A percentile compares a stretch with the other conserved stretches of the same genome.
These are phyloP conservation scores for Lasiommata megera DNA, from an alignment of 2,888 invertebrate species.

Conservation along the genomic window DNA sequence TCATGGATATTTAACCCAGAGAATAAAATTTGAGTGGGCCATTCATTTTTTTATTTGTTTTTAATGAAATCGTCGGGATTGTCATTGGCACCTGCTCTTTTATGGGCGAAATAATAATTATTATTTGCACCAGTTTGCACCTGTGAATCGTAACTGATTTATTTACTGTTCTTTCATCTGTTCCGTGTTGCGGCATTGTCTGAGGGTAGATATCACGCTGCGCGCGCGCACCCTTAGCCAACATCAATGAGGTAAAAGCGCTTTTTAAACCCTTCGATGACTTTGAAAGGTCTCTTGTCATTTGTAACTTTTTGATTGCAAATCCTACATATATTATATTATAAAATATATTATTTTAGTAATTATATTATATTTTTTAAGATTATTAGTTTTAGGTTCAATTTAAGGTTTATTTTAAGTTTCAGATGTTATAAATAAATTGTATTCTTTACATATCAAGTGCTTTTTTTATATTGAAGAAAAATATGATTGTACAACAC, in stretches of 20 bases:
- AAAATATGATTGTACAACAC: no score
- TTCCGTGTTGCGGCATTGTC: constrained; percentile 43
- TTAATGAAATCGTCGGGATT: constrained; percentile 43
- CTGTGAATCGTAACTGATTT: constrained; percentile 72
- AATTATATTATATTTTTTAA: no score
- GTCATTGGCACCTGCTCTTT: constrained; percentile 46
- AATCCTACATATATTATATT: no score
- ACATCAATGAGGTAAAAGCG: constrained; percentile 1
- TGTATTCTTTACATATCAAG: no score
- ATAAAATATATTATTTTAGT: no score
- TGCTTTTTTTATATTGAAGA: no score
- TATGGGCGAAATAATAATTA: constrained; percentile 43
- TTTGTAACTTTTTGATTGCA: no score
- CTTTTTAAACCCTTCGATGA: background rate
- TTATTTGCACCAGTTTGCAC: constrained; percentile 78
- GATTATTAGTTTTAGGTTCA: no score
- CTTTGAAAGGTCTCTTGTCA: background rate
- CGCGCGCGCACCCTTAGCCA: constrained; percentile 54
- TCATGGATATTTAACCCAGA: background rate
- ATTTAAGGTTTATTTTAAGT: no score
- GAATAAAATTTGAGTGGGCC: background rate
- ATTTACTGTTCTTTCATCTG: constrained; percentile 44
- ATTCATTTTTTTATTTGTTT: constrained; percentile 21
- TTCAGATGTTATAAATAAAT: no score
- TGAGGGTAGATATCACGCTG: constrained; percentile 53